phyloP scores from a whole-genome alignment of 2,797 vertebrate genomes.

The Enteromius thamalakanensis region DNA sequence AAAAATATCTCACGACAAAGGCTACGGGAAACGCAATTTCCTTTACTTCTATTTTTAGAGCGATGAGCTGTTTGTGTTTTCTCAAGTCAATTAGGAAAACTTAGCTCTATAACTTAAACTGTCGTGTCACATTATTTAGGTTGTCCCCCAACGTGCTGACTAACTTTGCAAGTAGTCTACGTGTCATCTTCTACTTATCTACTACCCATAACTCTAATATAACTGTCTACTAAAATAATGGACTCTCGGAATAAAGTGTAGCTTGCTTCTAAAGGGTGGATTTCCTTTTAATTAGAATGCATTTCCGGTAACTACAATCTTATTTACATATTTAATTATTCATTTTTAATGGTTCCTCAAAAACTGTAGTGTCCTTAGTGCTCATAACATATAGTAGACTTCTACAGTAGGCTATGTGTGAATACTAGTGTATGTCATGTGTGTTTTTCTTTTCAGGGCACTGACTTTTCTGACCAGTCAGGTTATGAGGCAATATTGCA shows the following conservation, averaged over 20 bases:
- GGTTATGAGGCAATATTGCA: conserved; percentile 89
- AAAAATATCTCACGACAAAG: too few relatives aligned
- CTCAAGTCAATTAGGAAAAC: background rate
- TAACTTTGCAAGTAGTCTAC: background rate
- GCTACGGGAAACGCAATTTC: background rate
- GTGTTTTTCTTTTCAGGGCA: conserved; percentile 73
- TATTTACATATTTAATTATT: too few relatives aligned
- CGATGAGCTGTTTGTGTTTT: background rate
- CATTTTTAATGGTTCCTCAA: background rate
- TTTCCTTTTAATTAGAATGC: background rate
- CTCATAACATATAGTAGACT: background rate
- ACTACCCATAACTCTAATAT: background rate
- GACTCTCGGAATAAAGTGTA: background rate
- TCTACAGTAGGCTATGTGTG: background rate
- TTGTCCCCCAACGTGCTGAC: background rate
- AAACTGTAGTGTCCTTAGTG: background rate
- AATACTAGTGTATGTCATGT: background rate
- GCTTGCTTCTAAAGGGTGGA: background rate
- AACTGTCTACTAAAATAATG: background rate
- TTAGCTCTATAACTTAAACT: background rate
- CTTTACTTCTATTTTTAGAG: background rate
- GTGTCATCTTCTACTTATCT: background rate
- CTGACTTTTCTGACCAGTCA: conserved; percentile 83
- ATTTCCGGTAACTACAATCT: background rate
- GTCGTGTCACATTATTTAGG: background rate